Conservation (phyloP, 2,113 vertebrate genomes). For the Pogonocichla stellata region DNA sequence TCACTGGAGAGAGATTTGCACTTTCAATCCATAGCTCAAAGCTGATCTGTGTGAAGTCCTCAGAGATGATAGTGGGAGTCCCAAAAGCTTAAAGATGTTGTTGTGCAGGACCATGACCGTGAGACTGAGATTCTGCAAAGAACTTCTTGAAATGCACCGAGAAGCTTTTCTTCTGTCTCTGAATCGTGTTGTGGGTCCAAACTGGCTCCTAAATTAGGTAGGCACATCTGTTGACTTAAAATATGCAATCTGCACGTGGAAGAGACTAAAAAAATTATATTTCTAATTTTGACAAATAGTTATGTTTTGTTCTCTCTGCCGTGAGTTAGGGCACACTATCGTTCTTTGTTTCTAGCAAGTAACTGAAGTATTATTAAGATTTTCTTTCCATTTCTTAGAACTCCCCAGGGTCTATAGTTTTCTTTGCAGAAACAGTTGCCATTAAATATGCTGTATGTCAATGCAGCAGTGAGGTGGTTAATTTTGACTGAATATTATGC, state of each 20-base stretch:
- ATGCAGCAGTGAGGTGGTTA: conserved; percentile 88
- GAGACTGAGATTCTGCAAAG: neutral
- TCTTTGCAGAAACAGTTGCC: conserved; percentile 71
- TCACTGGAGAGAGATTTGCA: neutral
- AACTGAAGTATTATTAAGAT: conserved; percentile 69
- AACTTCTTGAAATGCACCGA: neutral
- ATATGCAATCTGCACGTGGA: neutral
- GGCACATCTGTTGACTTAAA: neutral
- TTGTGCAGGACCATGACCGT: neutral
- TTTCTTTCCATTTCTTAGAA: conserved; percentile 62
- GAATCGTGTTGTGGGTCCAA: neutral
- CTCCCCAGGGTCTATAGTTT: conserved; percentile 70
- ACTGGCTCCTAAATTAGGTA: neutral
- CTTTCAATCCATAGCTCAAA: neutral
- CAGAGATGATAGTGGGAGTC: neutral
- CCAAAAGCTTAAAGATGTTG: neutral
- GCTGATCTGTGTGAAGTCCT: neutral
- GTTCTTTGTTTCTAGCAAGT: conserved; percentile 23
- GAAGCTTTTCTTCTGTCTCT: neutral
- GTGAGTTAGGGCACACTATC: neutral
- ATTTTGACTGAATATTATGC: conserved; percentile 95
- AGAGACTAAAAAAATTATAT: neutral
- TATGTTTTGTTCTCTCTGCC: conserved; percentile 25
- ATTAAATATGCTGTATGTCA: conserved; percentile 84
- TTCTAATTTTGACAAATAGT: neutral